Percentiles rank a stretch among this genome's conserved stretches.
Evolutionary conservation across 1,140 invertebrate species (phyloP).

Genomic region (Ostrea denselamellosa): DNA sequence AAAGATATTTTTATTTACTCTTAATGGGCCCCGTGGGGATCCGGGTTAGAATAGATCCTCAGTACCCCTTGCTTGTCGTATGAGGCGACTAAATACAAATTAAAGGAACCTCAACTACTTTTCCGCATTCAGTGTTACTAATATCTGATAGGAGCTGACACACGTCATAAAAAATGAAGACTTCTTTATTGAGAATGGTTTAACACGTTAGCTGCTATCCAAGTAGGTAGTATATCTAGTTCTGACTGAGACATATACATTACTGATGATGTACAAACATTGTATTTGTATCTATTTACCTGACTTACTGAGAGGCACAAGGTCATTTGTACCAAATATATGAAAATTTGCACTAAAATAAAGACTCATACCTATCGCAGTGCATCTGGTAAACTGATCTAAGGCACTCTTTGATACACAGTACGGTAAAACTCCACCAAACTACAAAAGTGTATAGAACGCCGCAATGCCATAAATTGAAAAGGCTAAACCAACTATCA

Average conservation of each 20-base stretch:
- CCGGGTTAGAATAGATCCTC: no score
- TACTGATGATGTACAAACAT: not conserved
- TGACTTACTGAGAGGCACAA: not conserved
- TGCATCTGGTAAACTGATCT: slow-evolving; percentile 91
- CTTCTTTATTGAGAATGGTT: no score
- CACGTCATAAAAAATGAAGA: no score
- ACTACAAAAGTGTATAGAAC: slow-evolving; percentile 60
- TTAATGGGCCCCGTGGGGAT: no score
- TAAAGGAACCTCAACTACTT: no score
- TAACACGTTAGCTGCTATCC: not conserved
- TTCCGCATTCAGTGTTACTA: no score
- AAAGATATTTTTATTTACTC: no score
- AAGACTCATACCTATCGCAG: slow-evolving; percentile 80
- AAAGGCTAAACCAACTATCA: not conserved
- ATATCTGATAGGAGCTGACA: no score
- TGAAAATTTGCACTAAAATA: not conserved
- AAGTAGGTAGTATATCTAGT: not conserved
- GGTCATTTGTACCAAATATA: not conserved
- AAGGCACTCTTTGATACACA: slow-evolving; percentile 92
- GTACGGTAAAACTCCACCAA: slow-evolving; percentile 84
- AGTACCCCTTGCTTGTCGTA: no score
- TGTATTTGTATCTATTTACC: not conserved
- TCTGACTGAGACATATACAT: not conserved
- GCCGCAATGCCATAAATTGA: not conserved
- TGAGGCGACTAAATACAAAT: no score